phyloP scores from a whole-genome alignment of 2,797 vertebrate species.

The Moxostoma hubbsi region DNA sequence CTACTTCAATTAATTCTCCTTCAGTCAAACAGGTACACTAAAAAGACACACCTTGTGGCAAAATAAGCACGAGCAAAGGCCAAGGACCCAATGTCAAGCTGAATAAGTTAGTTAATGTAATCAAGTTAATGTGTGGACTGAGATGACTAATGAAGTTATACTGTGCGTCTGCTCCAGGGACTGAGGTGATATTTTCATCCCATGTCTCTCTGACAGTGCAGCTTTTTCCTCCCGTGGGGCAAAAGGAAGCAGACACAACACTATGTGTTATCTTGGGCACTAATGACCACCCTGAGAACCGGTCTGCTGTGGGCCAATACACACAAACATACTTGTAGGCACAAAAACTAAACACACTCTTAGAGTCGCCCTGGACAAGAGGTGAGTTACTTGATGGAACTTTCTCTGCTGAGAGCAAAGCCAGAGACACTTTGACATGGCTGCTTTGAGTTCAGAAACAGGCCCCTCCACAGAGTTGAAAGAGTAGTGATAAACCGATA shows the following conservation, averaged over 20 bases:
- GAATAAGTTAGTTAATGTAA: conserved; percentile 70
- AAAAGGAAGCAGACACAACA: conserved; percentile 42
- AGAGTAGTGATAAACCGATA: too few species aligned
- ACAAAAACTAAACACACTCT: conserved; percentile 10
- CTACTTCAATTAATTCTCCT: not conserved
- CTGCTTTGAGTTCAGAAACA: conserved; percentile 34
- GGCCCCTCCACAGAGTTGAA: conserved; percentile 34
- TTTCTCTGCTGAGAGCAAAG: conserved; percentile 32
- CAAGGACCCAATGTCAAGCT: conserved; percentile 51
- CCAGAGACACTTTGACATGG: conserved; percentile 17
- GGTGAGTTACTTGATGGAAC: conserved; percentile 30
- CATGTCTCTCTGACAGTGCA: conserved; percentile 20
- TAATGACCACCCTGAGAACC: conserved; percentile 50
- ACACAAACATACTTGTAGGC: not conserved
- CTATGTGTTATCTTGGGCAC: conserved; percentile 43
- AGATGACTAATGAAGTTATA: conserved; percentile 76
- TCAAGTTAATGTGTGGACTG: conserved; percentile 73
- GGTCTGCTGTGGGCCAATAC: conserved; percentile 23
- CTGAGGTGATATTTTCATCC: conserved; percentile 42
- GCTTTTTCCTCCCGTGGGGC: conserved; percentile 26
- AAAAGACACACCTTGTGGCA: conserved; percentile 54
- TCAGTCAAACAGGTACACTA: conserved; percentile 36
- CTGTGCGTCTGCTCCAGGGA: conserved; percentile 63
- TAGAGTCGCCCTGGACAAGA: conserved; percentile 51
- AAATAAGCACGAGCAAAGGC: conserved; percentile 61